Evolutionary conservation across 2,888 invertebrate species (phyloP).

Genomic region (Steinernema scapterisci): DNA sequence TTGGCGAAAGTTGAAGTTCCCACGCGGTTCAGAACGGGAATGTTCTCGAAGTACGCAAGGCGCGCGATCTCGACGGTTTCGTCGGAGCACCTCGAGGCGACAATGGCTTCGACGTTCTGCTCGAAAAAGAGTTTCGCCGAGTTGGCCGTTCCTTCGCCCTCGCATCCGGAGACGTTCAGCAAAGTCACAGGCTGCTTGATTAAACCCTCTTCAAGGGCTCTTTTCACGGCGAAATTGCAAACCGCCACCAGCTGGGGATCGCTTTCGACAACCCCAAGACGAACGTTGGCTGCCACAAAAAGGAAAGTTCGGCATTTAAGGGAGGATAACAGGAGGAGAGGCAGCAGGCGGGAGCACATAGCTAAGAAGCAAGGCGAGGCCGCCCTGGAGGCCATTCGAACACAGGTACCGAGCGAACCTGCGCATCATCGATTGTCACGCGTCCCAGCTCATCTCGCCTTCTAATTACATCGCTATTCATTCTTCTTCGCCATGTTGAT

Average conservation of each 20-base stretch:
- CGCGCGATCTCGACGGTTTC: slow-evolving; percentile 49
- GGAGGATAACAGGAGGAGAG: not conserved
- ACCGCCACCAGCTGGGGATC: slow-evolving; percentile 1
- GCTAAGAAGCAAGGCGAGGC: not conserved
- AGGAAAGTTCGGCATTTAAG: not conserved
- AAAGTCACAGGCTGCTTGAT: not conserved
- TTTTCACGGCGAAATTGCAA: not conserved
- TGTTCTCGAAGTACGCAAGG: slow-evolving; percentile 49
- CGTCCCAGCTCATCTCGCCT: not conserved
- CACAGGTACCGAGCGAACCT: slow-evolving; percentile 13
- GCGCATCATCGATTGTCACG: slow-evolving; percentile 21
- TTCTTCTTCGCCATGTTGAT: not conserved
- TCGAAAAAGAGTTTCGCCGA: slow-evolving; percentile 37
- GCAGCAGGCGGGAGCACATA: not conserved
- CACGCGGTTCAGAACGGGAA: slow-evolving; percentile 47
- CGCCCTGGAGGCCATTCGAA: not conserved
- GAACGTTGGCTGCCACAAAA: too few relatives aligned
- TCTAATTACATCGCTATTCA: slow-evolving; percentile 21
- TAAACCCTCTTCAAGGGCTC: not conserved
- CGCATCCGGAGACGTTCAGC: slow-evolving; percentile 4
- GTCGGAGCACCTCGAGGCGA: slow-evolving; percentile 47
- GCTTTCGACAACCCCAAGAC: slow-evolving; percentile 2
- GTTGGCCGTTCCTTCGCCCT: slow-evolving; percentile 40
- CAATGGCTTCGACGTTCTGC: slow-evolving; percentile 41
- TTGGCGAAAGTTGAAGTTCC: slow-evolving; percentile 37